These are phyloP conservation scores for Pteria penguin DNA, from an alignment of 2,888 invertebrate species.

Conservation along the genomic window DNA sequence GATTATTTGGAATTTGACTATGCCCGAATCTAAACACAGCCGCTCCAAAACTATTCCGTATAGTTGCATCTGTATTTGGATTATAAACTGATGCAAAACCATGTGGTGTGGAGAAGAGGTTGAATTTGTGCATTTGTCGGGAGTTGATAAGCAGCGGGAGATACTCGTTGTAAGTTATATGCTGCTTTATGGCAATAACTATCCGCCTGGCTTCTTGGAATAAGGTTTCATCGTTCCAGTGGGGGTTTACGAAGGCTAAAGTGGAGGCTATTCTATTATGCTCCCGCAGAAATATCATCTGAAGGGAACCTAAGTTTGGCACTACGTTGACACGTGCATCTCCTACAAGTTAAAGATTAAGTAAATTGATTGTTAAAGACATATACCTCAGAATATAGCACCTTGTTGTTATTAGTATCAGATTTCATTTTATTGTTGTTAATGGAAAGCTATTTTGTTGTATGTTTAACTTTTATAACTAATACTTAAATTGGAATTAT, in stretches of 20 bases:
- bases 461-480: too few species aligned
- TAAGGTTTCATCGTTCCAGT: constrained; percentile 85
- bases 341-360: too few species aligned
- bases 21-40: constrained; percentile 70
- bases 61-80: constrained; percentile 56
- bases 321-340: constrained; percentile 93
- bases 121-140: constrained; percentile 93
- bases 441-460: too few species aligned
- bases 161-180: constrained; percentile 78
- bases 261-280: constrained; percentile 91
- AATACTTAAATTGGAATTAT: too few species aligned
- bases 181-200: constrained; percentile 86
- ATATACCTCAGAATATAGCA: too few species aligned
- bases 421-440: too few species aligned
- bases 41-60: constrained; percentile 69
- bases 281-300: constrained; percentile 86
- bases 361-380: too few species aligned
- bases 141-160: constrained; percentile 93
- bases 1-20: constrained; percentile 19
- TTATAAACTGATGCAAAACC: constrained; percentile 82
- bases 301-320: constrained; percentile 91
- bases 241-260: constrained; percentile 88
- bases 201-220: constrained; percentile 83
- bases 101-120: constrained; percentile 85
- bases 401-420: too few species aligned